Base-by-base conservation (phyloP, 2,888 invertebrate genomes). In the Eupithecia vulgata region DNA sequence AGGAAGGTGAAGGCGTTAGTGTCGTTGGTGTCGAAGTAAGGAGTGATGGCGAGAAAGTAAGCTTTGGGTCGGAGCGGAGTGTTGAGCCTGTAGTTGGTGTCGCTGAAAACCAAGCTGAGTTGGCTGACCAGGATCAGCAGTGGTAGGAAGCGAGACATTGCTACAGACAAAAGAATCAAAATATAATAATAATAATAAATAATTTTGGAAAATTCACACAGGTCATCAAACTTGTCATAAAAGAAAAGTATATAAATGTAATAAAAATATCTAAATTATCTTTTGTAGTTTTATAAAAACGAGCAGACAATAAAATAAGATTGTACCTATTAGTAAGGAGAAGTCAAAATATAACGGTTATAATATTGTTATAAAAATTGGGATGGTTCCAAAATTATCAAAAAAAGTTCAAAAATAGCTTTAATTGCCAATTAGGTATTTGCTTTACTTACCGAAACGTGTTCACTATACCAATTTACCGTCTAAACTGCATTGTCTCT, bases 11-110 rank as follows among this genome's bases (percentile, higher is more conserved):
- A 95, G 0, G 85, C 87, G 57, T 77, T 85, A 0, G 83, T 85
- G 67, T 92, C 85, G 1, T 84, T 86, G 1, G 93, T 92, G 5
- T 94, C 87, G 7, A 96, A 92, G 77, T 95, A 92, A 1, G 96
- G 96, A 0, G 87, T 90, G 5, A 96, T 85, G 0, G 87, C 81
- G 1, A 96, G 87, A 0, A 92, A 87, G 78, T 96, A 97, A 1
- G 88, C 85, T 5, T 82, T 85, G 0, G 96, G 96, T 8, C 79
- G 81, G 1, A 96, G 89, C 0, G 88, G 83, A 0, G 89, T 88
- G 71, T 92, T 91, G 1, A 94, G 82, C 67, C 93, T 85, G 70
- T 92, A 91, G 74, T 89, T 91, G 7, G 89, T 84, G 74, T 94
- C 93, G 35, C 86, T 81, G 7, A 74, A 71, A 10, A 80, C 85